Evolutionary conservation across 2,113 vertebrate species (phyloP).

Genomic region (Eubucco bourcierii): DNA sequence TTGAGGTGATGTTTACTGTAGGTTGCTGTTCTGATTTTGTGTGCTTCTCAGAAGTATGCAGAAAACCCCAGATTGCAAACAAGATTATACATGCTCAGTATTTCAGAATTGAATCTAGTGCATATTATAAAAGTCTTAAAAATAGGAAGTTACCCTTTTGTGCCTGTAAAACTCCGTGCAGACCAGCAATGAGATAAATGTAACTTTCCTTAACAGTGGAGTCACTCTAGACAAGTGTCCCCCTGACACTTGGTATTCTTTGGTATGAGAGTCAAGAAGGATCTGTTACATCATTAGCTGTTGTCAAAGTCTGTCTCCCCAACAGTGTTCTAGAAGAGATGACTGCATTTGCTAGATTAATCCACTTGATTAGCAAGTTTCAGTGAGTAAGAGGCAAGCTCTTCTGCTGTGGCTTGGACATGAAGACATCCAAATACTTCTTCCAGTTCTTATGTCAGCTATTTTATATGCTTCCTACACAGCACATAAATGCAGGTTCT

Average conservation of each 20-base stretch:
- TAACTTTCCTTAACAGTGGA: background rate
- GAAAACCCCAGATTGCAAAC: background rate
- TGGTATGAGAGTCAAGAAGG: background rate
- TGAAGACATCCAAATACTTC: background rate
- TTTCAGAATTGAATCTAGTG: background rate
- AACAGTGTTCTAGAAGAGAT: background rate
- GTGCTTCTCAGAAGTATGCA: background rate
- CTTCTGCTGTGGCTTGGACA: background rate
- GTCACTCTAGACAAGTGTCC: background rate
- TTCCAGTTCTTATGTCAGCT: background rate
- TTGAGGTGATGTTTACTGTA: background rate
- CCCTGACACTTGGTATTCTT: background rate
- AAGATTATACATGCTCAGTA: background rate
- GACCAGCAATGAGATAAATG: background rate
- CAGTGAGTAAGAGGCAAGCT: background rate
- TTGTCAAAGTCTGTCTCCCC: background rate
- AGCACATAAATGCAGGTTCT: background rate
- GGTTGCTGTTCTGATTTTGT: background rate
- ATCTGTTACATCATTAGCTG: background rate
- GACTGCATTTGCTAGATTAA: background rate
- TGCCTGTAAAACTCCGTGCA: background rate
- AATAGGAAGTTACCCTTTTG: background rate
- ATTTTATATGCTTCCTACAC: background rate
- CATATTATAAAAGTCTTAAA: background rate
- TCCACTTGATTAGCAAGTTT: background rate